These are phyloP conservation scores for Hoplostethus mediterraneus DNA, from an alignment of 2,797 vertebrate species.

Conservation along the genomic window DNA sequence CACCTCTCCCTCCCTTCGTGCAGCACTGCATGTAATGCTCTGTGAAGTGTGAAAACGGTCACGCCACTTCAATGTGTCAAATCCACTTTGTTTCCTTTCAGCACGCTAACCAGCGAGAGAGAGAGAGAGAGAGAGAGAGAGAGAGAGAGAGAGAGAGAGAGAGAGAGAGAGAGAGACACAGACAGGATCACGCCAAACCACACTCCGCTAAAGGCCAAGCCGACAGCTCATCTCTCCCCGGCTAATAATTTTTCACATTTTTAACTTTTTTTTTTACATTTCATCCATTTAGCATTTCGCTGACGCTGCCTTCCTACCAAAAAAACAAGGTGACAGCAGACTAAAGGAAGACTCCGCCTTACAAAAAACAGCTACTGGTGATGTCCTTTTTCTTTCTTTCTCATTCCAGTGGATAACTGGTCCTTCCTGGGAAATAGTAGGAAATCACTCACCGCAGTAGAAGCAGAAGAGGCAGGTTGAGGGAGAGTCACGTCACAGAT, in stretches of 20 bases:
- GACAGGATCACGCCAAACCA: slow-evolving; percentile 3
- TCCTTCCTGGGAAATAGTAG: too few species aligned
- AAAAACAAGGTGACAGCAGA: too few species aligned
- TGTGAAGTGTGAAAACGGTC: slow-evolving; percentile 57
- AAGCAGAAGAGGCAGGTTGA: too few species aligned
- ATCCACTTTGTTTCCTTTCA: slow-evolving; percentile 43
- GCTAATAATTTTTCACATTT: slow-evolving; percentile 4
- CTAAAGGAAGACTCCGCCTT: too few species aligned
- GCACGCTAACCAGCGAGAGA: slow-evolving; percentile 10
- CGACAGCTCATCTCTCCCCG: not conserved
- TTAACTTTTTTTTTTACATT: too few species aligned
- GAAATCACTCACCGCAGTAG: too few species aligned
- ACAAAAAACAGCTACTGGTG: too few species aligned
- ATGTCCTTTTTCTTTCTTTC: too few species aligned
- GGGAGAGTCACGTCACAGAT: too few species aligned
- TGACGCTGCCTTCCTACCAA: too few species aligned
- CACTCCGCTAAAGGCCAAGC: slow-evolving; percentile 1
- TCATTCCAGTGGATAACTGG: too few species aligned
- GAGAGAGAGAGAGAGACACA: not conserved
- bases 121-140: not conserved
- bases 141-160: not conserved
- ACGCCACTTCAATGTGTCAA: slow-evolving; percentile 46
- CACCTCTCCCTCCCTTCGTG: slow-evolving; percentile 8
- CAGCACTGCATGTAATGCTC: slow-evolving; percentile 41
- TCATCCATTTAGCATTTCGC: too few species aligned